Evolutionary conservation across 2,888 invertebrate genomes (phyloP).

Genomic region (Apomyelois bistriatella): DNA sequence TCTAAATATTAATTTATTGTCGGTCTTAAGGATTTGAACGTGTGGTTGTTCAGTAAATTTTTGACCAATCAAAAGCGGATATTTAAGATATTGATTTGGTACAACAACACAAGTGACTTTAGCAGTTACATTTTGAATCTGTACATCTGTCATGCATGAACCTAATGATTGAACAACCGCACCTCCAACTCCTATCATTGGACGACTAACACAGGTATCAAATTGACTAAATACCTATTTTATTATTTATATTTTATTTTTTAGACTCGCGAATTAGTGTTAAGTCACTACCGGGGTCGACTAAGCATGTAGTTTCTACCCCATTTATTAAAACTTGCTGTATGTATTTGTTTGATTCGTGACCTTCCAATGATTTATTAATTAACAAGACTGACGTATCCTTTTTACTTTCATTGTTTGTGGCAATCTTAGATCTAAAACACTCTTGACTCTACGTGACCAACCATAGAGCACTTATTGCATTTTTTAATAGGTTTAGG

Average conservation of each 20-base stretch:
- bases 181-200: too few relatives aligned
- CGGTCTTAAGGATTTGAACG: neutral
- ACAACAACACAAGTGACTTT: neutral
- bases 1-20: neutral
- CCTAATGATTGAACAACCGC: too few relatives aligned
- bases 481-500: neutral
- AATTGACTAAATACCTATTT: too few relatives aligned
- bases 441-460: too few relatives aligned
- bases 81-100: neutral
- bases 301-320: too few relatives aligned
- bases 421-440: neutral
- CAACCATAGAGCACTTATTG: neutral
- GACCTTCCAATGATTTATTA: neutral
- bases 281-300: too few relatives aligned
- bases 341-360: too few relatives aligned
- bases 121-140: neutral
- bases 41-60: conserved; percentile 2
- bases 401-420: neutral
- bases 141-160: neutral
- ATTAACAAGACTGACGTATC: neutral
- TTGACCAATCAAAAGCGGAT: neutral
- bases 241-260: too few relatives aligned
- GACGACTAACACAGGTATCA: too few relatives aligned
- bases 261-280: too few relatives aligned
- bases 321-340: too few relatives aligned